Percentiles rank a stretch among this genome's conserved stretches.
phyloP scores from a whole-genome alignment of 2,888 invertebrate species.

The Plutella xylostella region DNA sequence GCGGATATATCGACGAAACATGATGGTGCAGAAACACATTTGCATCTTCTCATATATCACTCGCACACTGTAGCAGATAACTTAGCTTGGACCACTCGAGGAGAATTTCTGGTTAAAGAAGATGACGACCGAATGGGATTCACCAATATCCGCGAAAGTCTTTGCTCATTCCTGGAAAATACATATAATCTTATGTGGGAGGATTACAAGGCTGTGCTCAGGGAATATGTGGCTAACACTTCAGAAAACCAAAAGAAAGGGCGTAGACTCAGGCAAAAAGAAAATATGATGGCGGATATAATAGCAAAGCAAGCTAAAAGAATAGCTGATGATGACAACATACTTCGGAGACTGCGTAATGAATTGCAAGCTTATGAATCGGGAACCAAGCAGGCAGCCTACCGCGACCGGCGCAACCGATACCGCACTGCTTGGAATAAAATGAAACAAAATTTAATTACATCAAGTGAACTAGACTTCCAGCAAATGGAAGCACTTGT shows the following conservation, averaged over 20 bases:
- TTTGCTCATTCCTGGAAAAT: conserved; percentile 48
- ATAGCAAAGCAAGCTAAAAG: conserved; percentile 53
- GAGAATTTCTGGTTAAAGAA: conserved; percentile 52
- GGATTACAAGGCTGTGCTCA: conserved; percentile 47
- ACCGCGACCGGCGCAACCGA: conserved; percentile 48
- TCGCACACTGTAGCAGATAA: conserved; percentile 42
- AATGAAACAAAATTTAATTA: conserved; percentile 36
- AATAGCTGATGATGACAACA: conserved; percentile 46
- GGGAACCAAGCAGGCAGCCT: conserved; percentile 53
- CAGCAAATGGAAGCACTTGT: conserved; percentile 39
- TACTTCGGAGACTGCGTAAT: conserved; percentile 40
- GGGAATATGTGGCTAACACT: conserved; percentile 42
- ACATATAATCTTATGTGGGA: conserved; percentile 48
- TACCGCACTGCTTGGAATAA: conserved; percentile 43
- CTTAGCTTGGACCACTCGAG: conserved; percentile 45
- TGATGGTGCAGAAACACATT: conserved; percentile 47
- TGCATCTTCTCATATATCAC: conserved; percentile 48
- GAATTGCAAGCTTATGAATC: conserved; percentile 55
- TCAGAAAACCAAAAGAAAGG: conserved; percentile 53
- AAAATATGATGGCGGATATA: conserved; percentile 55
- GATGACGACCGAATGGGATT: conserved; percentile 50
- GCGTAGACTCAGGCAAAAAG: conserved; percentile 47
- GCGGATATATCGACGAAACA: conserved; percentile 34
- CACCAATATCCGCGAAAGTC: conserved; percentile 38
- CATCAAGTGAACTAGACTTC: conserved; percentile 36